These are phyloP conservation scores for Spodoptera exigua DNA, from an alignment of 2,888 invertebrate genomes.

Conservation along the genomic window DNA sequence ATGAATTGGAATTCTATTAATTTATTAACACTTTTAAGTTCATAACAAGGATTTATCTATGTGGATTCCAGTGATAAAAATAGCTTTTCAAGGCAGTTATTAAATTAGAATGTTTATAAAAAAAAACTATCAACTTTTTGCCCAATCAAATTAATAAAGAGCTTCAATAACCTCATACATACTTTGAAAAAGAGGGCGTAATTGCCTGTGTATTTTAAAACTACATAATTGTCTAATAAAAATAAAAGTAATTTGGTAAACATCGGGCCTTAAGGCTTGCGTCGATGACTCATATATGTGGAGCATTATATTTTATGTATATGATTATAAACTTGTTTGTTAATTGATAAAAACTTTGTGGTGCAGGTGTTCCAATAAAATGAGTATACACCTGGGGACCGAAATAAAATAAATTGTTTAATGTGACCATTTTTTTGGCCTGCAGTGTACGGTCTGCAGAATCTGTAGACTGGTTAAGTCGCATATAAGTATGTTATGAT, in stretches of 20 bases:
- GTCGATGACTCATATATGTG: slow-evolving; percentile 44
- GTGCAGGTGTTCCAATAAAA: slow-evolving; percentile 51
- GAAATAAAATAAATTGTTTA: slow-evolving; percentile 22
- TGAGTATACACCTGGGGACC: slow-evolving; percentile 39
- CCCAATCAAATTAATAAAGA: slow-evolving; percentile 1
- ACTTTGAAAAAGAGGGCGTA: slow-evolving; percentile 4
- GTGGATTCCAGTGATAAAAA: too few relatives aligned
- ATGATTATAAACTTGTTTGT: slow-evolving; percentile 49
- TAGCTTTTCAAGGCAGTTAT: too few relatives aligned
- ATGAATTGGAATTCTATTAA: too few relatives aligned
- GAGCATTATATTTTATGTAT: slow-evolving; percentile 45
- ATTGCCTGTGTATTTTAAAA: slow-evolving; percentile 28
- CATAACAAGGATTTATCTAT: too few relatives aligned
- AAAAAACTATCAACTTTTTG: too few relatives aligned
- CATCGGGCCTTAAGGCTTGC: slow-evolving; percentile 31
- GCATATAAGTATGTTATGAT: too few relatives aligned
- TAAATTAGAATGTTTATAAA: too few relatives aligned
- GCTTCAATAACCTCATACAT: neutral
- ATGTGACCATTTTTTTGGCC: slow-evolving; percentile 1
- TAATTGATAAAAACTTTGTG: slow-evolving; percentile 48
- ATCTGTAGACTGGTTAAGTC: too few relatives aligned
- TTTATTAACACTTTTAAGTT: too few relatives aligned
- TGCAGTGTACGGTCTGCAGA: too few relatives aligned
- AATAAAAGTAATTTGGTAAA: slow-evolving; percentile 21
- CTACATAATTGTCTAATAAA: slow-evolving; percentile 22